Base-by-base conservation (phyloP, 2,113 vertebrate species). In the Atherinomorus stipes region DNA sequence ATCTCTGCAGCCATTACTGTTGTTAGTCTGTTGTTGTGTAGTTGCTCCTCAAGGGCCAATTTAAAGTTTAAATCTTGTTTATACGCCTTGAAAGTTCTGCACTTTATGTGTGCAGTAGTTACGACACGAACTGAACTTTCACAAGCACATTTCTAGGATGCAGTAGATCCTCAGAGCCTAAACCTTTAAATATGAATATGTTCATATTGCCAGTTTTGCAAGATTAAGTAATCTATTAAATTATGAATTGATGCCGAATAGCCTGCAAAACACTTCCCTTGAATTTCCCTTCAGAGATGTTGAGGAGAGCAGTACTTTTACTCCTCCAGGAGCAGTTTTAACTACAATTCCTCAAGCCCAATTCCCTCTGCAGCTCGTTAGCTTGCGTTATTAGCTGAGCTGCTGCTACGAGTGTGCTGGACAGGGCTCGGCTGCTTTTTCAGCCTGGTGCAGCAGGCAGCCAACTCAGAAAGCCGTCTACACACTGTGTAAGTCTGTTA, bases 331-430 rank as follows among this genome's bases (percentile, higher is more conserved):
- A 85, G 73, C 79, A 59, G 50, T 86, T 90, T 74, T 26, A 69
- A 59, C 66, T 71, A 56, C 71, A 56, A 70, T 54, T 85, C 76
- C 64, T 86, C 50, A 1, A 12, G 44, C 71, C 67, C 18, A 85
- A 87, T 80, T 90, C 87, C 88, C 91, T 26, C 52, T 66, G 75
- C 83, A 82, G 87, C 88, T 89, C 57, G 88, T 92, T 90, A 90
- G 88, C 50, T 54, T 1, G 70, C 23, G 21, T 81, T 74, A 68
- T 84, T 82, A 88, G 83, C 76, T 8, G 73, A 63, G 68, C 83
- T 54, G 79, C 68, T 64, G 31, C 60, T 66, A 8, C 60, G 34
- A 62, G 51, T 64, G 45, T 13, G 22, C 65, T n/a, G 66, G 53
- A 68, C 64, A 26, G 16, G n/a, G 38, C 64, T 58, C 51, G 18